phyloP scores from a whole-genome alignment of 2,888 invertebrate species.

The Mythimna loreyi region DNA sequence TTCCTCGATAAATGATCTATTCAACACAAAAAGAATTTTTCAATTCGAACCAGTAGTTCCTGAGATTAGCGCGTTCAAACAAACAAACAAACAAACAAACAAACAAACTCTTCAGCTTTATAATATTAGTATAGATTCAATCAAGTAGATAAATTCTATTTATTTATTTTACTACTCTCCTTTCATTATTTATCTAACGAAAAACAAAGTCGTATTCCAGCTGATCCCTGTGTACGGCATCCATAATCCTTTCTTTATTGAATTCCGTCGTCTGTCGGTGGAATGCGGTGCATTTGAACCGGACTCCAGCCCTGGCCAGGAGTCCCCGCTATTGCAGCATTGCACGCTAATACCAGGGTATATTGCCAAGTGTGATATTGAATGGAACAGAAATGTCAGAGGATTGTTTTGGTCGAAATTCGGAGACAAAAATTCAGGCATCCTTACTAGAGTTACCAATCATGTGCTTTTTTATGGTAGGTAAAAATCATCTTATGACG shows the following conservation, averaged over 20 bases:
- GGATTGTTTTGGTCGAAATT: constrained; percentile 1
- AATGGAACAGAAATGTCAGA: neutral
- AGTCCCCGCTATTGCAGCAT: constrained; percentile 53
- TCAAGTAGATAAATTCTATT: too few species aligned
- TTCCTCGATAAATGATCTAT: too few species aligned
- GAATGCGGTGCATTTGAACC: constrained; percentile 73
- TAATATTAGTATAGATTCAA: too few species aligned
- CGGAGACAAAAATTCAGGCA: neutral
- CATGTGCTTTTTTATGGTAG: too few species aligned
- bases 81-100: too few species aligned
- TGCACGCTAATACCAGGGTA: constrained; percentile 37
- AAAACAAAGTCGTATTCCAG: constrained; percentile 40
- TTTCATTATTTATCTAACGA: neutral
- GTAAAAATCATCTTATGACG: too few species aligned
- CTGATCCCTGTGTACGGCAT: constrained; percentile 42
- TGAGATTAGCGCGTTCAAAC: too few species aligned
- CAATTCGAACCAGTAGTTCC: too few species aligned
- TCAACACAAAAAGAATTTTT: too few species aligned
- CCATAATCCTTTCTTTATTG: constrained; percentile 84
- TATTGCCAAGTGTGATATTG: constrained; percentile 37
- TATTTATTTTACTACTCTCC: neutral
- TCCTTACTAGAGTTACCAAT: too few species aligned
- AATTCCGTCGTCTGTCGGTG: constrained; percentile 77
- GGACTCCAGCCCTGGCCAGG: constrained; percentile 59
- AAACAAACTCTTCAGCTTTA: too few species aligned